Evolutionary conservation across 1,140 invertebrate species (phyloP).

Genomic region (Eurosta solidaginis): DNA sequence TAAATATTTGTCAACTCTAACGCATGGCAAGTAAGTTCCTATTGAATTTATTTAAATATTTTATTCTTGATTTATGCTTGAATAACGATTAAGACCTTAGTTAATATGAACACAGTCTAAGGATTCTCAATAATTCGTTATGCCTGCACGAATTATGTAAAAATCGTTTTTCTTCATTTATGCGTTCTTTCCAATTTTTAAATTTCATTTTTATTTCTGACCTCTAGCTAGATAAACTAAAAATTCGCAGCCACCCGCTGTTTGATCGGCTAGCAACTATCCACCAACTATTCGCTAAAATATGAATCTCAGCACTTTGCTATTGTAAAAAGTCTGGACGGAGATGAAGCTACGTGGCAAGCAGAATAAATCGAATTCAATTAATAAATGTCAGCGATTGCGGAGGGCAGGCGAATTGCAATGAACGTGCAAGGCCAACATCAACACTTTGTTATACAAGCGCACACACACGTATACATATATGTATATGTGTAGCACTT

Average conservation of each 20-base stretch:
- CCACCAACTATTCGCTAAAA: neutral
- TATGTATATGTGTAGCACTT: neutral
- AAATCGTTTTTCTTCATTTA: neutral
- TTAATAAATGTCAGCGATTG: slow-evolving; percentile 22
- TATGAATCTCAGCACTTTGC: neutral
- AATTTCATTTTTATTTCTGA: neutral
- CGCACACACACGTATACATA: neutral
- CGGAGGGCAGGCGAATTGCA: slow-evolving; percentile 11
- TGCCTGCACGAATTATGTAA: neutral
- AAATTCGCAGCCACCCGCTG: slow-evolving; percentile 22
- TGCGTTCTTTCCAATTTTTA: neutral
- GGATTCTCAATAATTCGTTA: neutral
- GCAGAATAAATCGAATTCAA: slow-evolving; percentile 28
- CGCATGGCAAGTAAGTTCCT: no score
- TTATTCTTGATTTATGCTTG: no score
- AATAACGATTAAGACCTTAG: no score
- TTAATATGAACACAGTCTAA: no score
- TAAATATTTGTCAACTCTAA: no score
- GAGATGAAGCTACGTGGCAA: neutral
- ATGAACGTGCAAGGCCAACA: neutral
- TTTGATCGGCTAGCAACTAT: neutral
- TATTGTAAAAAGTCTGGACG: neutral
- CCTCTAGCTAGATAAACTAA: neutral
- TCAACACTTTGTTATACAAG: neutral
- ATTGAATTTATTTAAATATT: no score